Evolutionary conservation across 2,888 invertebrate species (phyloP).

Genomic region (Steinernema carpocapsae): DNA sequence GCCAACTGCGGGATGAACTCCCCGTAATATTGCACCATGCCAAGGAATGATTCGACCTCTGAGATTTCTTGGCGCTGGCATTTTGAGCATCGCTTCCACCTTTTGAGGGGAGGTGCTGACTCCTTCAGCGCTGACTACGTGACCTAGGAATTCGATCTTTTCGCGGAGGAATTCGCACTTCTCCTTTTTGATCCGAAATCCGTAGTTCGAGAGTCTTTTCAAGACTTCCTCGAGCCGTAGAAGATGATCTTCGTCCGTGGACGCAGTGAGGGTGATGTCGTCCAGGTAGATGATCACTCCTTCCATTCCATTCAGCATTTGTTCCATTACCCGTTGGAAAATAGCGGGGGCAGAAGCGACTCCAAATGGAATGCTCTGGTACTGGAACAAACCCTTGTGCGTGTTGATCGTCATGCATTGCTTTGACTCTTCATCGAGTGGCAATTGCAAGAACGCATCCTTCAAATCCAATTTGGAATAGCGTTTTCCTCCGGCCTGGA

Average conservation of each 20-base stretch:
- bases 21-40: conserved; percentile 61
- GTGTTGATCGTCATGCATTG: conserved; percentile 35
- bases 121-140: conserved; percentile 49
- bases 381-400: conserved; percentile 43
- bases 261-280: conserved; percentile 46
- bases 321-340: conserved; percentile 53
- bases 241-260: conserved; percentile 38
- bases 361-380: conserved; percentile 54
- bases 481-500: conserved; percentile 39
- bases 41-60: conserved; percentile 59
- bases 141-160: conserved; percentile 55
- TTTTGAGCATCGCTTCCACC: conserved; percentile 53
- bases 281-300: conserved; percentile 44
- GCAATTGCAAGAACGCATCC: conserved; percentile 42
- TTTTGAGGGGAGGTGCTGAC: conserved; percentile 49
- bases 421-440: conserved; percentile 35
- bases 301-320: conserved; percentile 43
- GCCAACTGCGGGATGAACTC: conserved; percentile 58
- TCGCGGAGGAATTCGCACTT: conserved; percentile 53
- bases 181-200: conserved; percentile 47
- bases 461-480: conserved; percentile 42
- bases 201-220: conserved; percentile 37
- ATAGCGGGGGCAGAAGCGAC: conserved; percentile 52
- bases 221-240: conserved; percentile 35
- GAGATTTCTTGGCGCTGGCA: conserved; percentile 56